phyloP scores from a whole-genome alignment of 2,113 vertebrate genomes.

The Epinephelus cyanopodus region DNA sequence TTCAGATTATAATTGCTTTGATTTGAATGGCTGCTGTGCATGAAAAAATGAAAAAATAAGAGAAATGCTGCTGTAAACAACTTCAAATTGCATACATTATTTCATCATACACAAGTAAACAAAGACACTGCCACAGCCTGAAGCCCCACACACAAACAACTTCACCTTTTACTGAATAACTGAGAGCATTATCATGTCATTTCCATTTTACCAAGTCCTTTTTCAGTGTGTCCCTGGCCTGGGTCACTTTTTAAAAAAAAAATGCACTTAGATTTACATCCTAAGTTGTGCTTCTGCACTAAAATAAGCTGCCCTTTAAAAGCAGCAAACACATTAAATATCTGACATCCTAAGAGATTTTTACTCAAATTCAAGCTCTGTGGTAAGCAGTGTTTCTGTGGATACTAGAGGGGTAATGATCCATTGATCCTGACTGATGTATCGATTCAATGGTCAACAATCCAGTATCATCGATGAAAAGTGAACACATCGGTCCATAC shows the following conservation, averaged over 20 bases:
- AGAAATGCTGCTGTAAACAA: background rate
- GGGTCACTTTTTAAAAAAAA: background rate
- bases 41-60: background rate
- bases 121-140: background rate
- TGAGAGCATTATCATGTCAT: constrained; percentile 7
- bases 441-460: too few species aligned
- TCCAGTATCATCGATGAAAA: too few species aligned
- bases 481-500: too few species aligned
- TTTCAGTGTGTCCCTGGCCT: background rate
- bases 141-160: background rate
- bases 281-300: background rate
- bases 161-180: constrained; percentile 23
- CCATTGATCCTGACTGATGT: too few species aligned
- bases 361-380: background rate
- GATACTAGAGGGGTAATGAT: too few species aligned
- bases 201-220: constrained; percentile 2
- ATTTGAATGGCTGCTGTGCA: background rate
- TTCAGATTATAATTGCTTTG: background rate
- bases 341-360: background rate
- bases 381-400: background rate
- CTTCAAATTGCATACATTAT: background rate
- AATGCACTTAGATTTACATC: background rate
- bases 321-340: background rate
- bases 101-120: constrained; percentile 9
- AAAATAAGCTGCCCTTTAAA: background rate